Base-by-base conservation (phyloP, 2,797 vertebrate genomes). In the Catharus ustulatus region DNA sequence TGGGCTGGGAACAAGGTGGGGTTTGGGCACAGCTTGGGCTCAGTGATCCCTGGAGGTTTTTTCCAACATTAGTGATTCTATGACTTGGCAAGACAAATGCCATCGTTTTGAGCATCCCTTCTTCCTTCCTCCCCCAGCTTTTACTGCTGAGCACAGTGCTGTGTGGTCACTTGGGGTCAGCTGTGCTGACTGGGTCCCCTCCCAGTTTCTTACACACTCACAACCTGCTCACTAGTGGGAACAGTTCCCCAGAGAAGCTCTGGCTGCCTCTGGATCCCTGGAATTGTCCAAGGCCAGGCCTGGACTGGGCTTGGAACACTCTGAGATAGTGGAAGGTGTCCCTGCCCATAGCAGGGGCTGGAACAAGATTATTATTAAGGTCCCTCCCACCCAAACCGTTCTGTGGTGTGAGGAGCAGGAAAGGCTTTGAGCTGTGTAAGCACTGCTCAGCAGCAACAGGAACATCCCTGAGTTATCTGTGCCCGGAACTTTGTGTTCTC, bases 261-360 rank as follows among this genome's bases (percentile, higher is more conserved):
- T 46, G 66, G 30, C 45, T 78, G 46, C 23, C 14, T 26, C 54
- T 55, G 36, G 16, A 34, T 30, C 29, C 49, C 62, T 80, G 49
- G 17, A 0, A 45, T 18, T 42, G 54, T 19, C 45, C 62, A 57
- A 32, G 24, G 21, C 24, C 15, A 8, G 13, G 20, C 5, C 5
- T 67, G 81, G 27, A 55, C 0, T 0, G 12, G 42, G 12, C 9
- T 62, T 45, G 49, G n/a, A 51, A 2, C n/a, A 13, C 1, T 3
- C 21, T 63, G 49, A 4, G 18, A 1, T 0, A 15, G 13, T 34
- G 38, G 5, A 23, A 32, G 24, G n/a, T 36, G 55, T 68, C 45
- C 45, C 38, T 85, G 29, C 11, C 36, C 11, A 1, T 52, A 62
- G 69, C n/a, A 63, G 36, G 24, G 15, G 6, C 2, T 68, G n/a